phyloP scores from a whole-genome alignment of 1,140 invertebrate species.

The Psix sp. region DNA sequence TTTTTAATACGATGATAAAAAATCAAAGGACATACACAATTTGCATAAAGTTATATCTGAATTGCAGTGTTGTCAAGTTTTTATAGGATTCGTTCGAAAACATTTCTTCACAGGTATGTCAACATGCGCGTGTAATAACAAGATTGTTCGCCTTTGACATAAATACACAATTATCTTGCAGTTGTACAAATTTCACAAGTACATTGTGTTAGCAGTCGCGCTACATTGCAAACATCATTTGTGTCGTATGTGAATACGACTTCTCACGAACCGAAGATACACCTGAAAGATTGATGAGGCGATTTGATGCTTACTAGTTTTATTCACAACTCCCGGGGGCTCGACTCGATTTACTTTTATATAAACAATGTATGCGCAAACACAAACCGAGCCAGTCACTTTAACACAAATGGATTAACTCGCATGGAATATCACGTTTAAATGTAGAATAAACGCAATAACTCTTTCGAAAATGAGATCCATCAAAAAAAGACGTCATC shows the following conservation, averaged over 20 bases:
- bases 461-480: not conserved
- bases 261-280: slow-evolving; percentile 6
- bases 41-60: too few relatives aligned
- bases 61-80: too few relatives aligned
- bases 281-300: slow-evolving; percentile 18
- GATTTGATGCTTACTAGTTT: slow-evolving; percentile 5
- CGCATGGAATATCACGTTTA: not conserved
- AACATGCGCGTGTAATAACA: not conserved
- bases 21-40: too few relatives aligned
- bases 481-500: too few relatives aligned
- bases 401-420: not conserved
- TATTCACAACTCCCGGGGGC: not conserved
- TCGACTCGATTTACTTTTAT: slow-evolving; percentile 1
- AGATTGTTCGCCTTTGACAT: slow-evolving; percentile 10
- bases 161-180: slow-evolving; percentile 33
- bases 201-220: not conserved
- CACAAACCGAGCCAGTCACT: not conserved
- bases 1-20: too few relatives aligned
- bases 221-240: slow-evolving; percentile 10
- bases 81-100: too few relatives aligned
- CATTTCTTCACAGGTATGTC: too few relatives aligned
- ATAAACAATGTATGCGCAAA: not conserved
- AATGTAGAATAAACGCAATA: not conserved
- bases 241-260: slow-evolving; percentile 4
- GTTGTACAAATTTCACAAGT: slow-evolving; percentile 18